These are phyloP conservation scores for Andrena marginata DNA, from an alignment of 2,888 invertebrate species.

Conservation along the genomic window DNA sequence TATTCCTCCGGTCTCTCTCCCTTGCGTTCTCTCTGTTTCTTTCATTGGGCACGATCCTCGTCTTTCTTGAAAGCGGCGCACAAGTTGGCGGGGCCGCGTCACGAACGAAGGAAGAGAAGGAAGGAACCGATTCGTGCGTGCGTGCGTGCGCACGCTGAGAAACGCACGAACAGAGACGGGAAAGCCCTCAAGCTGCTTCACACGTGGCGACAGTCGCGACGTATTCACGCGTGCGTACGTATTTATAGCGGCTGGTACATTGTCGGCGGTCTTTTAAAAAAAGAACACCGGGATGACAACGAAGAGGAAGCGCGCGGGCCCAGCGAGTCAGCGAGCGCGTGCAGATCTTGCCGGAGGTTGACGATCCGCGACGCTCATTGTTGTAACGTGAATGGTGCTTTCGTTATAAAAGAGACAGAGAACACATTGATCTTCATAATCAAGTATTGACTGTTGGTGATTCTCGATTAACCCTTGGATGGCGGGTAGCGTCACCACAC, in stretches of 20 bases:
- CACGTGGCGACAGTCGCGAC: slow-evolving; percentile 79
- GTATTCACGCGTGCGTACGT: slow-evolving; percentile 78
- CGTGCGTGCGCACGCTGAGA: slow-evolving; percentile 16
- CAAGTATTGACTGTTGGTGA: background rate
- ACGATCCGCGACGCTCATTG: slow-evolving; percentile 39
- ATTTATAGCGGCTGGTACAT: slow-evolving; percentile 78
- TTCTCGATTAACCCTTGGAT: no score
- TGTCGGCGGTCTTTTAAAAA: slow-evolving; percentile 66
- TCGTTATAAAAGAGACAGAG: background rate
- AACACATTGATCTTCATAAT: background rate
- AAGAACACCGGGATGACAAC: slow-evolving; percentile 49
- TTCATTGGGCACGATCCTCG: slow-evolving; percentile 18
- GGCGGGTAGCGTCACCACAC: no score
- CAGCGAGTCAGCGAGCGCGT: slow-evolving; percentile 31
- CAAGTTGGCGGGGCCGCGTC: slow-evolving; percentile 20
- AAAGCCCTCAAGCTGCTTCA: slow-evolving; percentile 77
- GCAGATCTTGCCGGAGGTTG: slow-evolving; percentile 32
- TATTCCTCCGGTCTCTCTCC: slow-evolving; percentile 61
- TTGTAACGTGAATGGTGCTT: background rate
- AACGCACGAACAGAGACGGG: slow-evolving; percentile 37
- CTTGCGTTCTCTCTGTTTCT: slow-evolving; percentile 13
- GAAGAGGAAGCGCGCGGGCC: slow-evolving; percentile 43
- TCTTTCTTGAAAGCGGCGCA: slow-evolving; percentile 49
- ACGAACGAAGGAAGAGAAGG: slow-evolving; percentile 42
- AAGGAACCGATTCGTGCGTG: slow-evolving; percentile 30